phyloP scores from a whole-genome alignment of 2,888 invertebrate species.

The Prosopocoilus inquinatus region DNA sequence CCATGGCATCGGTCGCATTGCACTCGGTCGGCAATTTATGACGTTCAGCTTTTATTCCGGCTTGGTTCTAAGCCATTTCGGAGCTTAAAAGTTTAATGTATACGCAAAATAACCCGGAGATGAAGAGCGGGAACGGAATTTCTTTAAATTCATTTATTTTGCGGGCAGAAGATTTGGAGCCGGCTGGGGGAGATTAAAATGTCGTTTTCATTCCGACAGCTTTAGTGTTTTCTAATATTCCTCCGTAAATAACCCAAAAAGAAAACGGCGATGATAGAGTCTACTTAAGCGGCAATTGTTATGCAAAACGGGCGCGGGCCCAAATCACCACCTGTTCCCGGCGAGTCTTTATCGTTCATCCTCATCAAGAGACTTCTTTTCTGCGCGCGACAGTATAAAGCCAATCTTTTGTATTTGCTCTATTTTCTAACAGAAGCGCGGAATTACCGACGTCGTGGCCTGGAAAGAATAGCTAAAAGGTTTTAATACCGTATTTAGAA shows the following conservation, averaged over 20 bases:
- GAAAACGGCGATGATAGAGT: constrained; percentile 49
- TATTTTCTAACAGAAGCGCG: constrained; percentile 47
- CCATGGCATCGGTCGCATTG: constrained; percentile 15
- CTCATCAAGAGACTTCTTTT: constrained; percentile 50
- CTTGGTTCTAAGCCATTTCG: constrained; percentile 39
- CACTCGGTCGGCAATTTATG: constrained; percentile 36
- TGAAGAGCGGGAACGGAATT: constrained; percentile 42
- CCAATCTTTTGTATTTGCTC: constrained; percentile 53
- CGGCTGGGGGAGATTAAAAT: constrained; percentile 47
- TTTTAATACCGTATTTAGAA: constrained; percentile 53
- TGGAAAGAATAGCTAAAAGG: constrained; percentile 53
- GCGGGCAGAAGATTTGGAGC: constrained; percentile 39
- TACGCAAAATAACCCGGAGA: constrained; percentile 40
- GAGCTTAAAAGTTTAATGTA: constrained; percentile 42
- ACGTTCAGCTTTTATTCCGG: constrained; percentile 38
- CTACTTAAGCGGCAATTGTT: constrained; percentile 52
- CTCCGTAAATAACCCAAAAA: constrained; percentile 49
- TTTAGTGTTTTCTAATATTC: constrained; percentile 52
- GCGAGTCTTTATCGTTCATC: constrained; percentile 49
- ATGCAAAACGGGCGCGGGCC: constrained; percentile 50
- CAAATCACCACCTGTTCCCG: constrained; percentile 51
- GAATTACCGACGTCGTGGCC: constrained; percentile 49
- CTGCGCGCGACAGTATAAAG: constrained; percentile 44
- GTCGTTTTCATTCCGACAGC: constrained; percentile 50
- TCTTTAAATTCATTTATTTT: constrained; percentile 52